Conservation (phyloP, 2,113 vertebrate genomes). For the Mellivora capensis region DNA sequence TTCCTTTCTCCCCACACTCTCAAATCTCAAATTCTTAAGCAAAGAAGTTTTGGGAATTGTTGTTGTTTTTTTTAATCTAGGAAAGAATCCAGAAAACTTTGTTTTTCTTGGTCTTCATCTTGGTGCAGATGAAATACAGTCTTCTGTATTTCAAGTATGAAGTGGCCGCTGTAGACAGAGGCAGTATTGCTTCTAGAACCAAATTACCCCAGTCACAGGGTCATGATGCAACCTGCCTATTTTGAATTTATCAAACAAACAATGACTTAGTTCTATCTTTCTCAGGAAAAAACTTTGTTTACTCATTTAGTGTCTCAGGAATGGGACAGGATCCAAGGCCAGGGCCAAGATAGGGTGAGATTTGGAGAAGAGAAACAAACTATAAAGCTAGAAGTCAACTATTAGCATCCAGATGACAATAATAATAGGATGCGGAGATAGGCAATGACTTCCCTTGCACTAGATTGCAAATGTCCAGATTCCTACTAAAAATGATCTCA, state of each 20-base stretch:
- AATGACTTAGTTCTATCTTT: not conserved
- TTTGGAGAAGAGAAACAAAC: not conserved
- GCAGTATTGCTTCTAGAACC: not conserved
- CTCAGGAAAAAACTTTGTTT: not conserved
- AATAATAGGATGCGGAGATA: not conserved
- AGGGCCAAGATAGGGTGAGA: not conserved
- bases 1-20: conserved; percentile 31
- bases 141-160: not conserved
- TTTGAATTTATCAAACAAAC: conserved; percentile 4
- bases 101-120: not conserved
- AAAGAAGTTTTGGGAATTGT: not conserved
- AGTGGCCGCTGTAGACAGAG: not conserved
- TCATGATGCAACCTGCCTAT: not conserved
- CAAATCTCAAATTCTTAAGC: conserved; percentile 32
- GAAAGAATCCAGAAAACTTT: conserved; percentile 37
- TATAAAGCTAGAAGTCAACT: not conserved
- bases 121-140: not conserved
- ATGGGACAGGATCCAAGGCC: not conserved
- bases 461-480: not conserved
- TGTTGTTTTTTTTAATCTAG: not conserved
- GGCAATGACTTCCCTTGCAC: not conserved
- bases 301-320: not conserved
- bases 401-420: not conserved
- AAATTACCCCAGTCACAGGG: not conserved
- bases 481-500: not conserved